Conservation (phyloP, 92 coral and sea anemone species). For the Metridium senile region DNA sequence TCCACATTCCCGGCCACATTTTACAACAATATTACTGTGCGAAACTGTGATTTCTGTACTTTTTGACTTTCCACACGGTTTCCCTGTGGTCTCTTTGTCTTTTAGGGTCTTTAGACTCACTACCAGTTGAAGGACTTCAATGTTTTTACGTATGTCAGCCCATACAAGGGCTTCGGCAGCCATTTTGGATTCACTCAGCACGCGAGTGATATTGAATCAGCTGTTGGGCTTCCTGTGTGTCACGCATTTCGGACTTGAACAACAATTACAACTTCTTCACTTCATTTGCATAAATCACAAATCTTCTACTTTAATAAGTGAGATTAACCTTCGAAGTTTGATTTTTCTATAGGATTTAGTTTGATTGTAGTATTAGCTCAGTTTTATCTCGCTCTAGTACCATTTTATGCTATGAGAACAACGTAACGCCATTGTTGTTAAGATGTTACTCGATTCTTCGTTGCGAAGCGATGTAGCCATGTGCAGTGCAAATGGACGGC, state of each 20-base stretch:
- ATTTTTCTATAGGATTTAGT: too few relatives aligned
- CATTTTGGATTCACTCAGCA: too few relatives aligned
- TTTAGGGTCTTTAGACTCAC: slow-evolving; percentile 27
- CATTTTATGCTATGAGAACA: too few relatives aligned
- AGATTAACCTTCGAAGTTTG: too few relatives aligned
- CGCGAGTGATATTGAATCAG: too few relatives aligned
- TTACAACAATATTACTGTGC: not conserved
- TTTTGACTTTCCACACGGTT: not conserved
- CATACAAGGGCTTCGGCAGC: slow-evolving; percentile 64
- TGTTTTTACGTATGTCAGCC: slow-evolving; percentile 67
- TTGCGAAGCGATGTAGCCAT: slow-evolving; percentile 26
- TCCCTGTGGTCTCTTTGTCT: not conserved
- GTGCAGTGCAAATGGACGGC: not conserved
- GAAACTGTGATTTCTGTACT: slow-evolving; percentile 11
- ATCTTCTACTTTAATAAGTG: not conserved
- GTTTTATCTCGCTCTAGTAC: too few relatives aligned
- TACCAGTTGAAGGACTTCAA: slow-evolving; percentile 43
- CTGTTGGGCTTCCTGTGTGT: slow-evolving; percentile 41
- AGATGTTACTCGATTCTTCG: slow-evolving; percentile 9
- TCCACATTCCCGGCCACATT: not conserved
- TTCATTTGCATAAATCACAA: not conserved
- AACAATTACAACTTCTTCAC: not conserved
- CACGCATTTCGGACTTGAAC: slow-evolving; percentile 5
- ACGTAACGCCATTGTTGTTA: too few relatives aligned
- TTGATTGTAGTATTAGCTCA: too few relatives aligned